Evolutionary conservation across 2,797 vertebrate species (phyloP).

Genomic region (Streptopelia turtur): DNA sequence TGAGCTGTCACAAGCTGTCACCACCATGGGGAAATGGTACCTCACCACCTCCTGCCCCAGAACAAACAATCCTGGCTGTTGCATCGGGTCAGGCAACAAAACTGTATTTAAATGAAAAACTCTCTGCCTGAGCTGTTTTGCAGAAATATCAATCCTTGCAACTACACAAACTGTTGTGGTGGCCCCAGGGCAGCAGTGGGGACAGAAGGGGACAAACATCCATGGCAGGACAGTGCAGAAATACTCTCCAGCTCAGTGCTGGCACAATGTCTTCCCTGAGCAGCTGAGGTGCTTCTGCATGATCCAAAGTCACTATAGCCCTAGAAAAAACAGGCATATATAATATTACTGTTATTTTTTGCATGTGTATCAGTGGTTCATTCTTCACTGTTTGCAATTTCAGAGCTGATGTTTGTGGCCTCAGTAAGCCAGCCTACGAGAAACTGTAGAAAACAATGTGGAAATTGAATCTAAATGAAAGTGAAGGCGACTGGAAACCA

Average conservation of each 20-base stretch:
- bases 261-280: neutral
- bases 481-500: neutral
- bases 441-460: neutral
- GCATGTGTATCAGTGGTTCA: neutral
- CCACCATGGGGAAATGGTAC: neutral
- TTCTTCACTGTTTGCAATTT: neutral
- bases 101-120: neutral
- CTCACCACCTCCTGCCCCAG: neutral
- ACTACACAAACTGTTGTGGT: neutral
- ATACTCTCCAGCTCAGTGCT: neutral
- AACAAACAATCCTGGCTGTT: neutral
- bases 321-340: neutral
- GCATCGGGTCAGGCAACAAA: neutral
- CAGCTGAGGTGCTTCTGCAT: neutral
- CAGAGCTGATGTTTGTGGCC: neutral
- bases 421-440: neutral
- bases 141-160: neutral
- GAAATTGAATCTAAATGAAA: conserved; percentile 1
- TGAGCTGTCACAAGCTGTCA: neutral
- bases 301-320: neutral
- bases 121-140: neutral
- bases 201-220: neutral
- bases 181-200: neutral
- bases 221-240: neutral
- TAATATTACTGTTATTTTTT: neutral